phyloP scores from a whole-genome alignment of 2,113 vertebrate genomes.

The Cochlearius cochlearius region DNA sequence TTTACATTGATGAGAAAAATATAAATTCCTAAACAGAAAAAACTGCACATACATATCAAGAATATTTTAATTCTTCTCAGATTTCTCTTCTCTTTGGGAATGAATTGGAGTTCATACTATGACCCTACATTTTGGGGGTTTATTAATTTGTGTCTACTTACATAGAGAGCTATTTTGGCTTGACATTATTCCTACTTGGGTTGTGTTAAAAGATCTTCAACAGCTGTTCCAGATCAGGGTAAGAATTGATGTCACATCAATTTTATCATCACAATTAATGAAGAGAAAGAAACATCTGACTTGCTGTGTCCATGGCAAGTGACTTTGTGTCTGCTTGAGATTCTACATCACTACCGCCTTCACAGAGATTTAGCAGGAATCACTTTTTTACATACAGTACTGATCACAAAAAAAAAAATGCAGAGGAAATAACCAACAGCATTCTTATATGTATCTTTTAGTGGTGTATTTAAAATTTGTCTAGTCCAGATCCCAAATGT shows the following conservation, averaged over 20 bases:
- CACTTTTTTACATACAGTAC: neutral
- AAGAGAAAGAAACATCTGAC: neutral
- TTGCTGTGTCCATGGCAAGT: neutral
- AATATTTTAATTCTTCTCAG: neutral
- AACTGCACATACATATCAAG: neutral
- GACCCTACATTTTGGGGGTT: neutral
- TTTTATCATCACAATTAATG: neutral
- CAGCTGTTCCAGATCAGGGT: neutral
- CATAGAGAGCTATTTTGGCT: neutral
- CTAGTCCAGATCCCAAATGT: neutral
- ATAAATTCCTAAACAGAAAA: neutral
- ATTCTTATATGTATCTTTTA: neutral
- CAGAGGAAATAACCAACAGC: neutral
- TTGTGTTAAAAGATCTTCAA: neutral
- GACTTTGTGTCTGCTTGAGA: neutral
- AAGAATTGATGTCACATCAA: conserved; percentile 33
- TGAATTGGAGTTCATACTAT: neutral
- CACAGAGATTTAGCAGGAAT: neutral
- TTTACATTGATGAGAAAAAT: neutral
- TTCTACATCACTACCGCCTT: neutral
- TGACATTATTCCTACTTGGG: neutral
- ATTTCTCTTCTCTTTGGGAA: neutral
- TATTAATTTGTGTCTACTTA: conserved; percentile 17
- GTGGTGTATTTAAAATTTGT: neutral
- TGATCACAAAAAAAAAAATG: neutral